Evolutionary conservation across 2,888 invertebrate genomes (phyloP).

Genomic region (Heliconius charithonia): DNA sequence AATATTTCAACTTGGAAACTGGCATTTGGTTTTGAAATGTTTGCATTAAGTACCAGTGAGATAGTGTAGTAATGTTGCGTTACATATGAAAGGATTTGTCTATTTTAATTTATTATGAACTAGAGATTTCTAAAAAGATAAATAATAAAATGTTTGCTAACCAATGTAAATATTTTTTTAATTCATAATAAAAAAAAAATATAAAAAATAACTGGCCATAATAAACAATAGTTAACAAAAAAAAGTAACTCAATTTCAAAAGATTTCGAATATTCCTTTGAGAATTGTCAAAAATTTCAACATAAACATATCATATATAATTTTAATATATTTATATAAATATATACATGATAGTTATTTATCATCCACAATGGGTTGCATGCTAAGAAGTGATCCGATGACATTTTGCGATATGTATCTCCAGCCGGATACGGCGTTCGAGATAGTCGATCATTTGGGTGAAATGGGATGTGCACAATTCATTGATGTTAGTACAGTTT

Average conservation of each 20-base stretch:
- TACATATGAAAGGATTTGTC: not conserved
- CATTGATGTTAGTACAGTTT: constrained; percentile 61
- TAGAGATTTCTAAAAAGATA: not conserved
- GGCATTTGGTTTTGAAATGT: not conserved
- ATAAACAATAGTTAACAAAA: no score
- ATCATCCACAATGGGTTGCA: constrained; percentile 62
- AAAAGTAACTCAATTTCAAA: not conserved
- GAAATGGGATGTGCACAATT: constrained; percentile 91
- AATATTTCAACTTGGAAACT: not conserved
- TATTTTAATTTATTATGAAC: not conserved
- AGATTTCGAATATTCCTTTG: not conserved
- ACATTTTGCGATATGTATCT: constrained; percentile 94
- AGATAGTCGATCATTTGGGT: constrained; percentile 93
- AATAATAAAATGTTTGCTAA: not conserved
- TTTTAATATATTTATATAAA: not conserved
- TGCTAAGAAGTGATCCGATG: constrained; percentile 94
- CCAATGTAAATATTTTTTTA: not conserved
- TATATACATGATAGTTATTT: not conserved
- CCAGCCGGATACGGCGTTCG: constrained; percentile 96
- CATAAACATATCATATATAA: no score
- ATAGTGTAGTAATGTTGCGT: not conserved
- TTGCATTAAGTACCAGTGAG: not conserved
- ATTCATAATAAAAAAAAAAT: not conserved
- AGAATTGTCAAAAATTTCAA: constrained; percentile 5
- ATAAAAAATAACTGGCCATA: not conserved